Evolutionary conservation across 1,140 invertebrate species (phyloP), one percentile per base, ranked within the genome.

Genomic region (Zaprionus inermis): DNA sequence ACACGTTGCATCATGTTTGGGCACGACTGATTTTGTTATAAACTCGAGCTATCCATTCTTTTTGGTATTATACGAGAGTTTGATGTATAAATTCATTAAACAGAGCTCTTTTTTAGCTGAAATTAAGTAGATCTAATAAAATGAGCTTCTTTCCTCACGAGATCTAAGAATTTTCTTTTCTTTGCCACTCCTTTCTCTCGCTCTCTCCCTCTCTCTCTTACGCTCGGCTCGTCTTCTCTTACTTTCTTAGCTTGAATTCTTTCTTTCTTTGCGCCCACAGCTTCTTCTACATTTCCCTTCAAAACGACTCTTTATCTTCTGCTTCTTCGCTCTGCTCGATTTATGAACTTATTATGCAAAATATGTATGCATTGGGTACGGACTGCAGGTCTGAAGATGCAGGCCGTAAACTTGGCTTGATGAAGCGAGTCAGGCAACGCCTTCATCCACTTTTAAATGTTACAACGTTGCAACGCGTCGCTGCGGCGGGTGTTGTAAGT

Each of bases 271-370:
- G 24, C 24, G 56, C 59, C 72, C 55, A 74, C 65, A 69, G 34
- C n/a, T 55, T 38, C 54, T 58, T 32, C 30, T 10, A 32, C 30
- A 32, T 7, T 32, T 32, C 30, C 7, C 30, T 32, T 32, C 30
- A n/a, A n/a, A n/a, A 32, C 30, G 6, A 32, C 30, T 32, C 30
- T 32, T 32, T 7, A 32, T 41, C n/a, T 55, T 22, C 14, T 56
- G 0, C 38, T 66, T 18, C 16, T 32, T 58, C 32, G 22, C 63
- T 70, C n/a, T 14, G 36, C 52, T 61, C 58, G 72, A 79, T 79
- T 76, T 79, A 78, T 76, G 67, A 58, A 38, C 57, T 79, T 79
- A 79, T 76, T 79, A 79, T 79, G 76, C 72, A 75, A 78, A 78
- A 75, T 63, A 46, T 28, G n/a, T 44, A 44, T 65, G 60, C 59